Evolutionary conservation across 2,797 vertebrate species (phyloP).

Genomic region (Carcharodon carcharias): DNA sequence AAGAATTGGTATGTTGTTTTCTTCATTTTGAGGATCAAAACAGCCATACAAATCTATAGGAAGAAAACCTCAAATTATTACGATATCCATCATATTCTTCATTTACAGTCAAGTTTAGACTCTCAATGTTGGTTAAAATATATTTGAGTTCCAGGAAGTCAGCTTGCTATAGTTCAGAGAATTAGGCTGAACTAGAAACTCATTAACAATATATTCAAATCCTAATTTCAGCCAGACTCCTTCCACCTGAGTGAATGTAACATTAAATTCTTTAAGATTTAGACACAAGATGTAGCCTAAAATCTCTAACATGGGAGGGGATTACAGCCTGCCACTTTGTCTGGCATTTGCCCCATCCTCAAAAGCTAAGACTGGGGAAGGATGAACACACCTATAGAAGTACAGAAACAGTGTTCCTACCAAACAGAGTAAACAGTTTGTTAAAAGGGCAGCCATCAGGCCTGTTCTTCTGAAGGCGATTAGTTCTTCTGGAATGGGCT

Average conservation of each 20-base stretch:
- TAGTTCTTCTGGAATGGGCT: neutral
- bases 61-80: neutral
- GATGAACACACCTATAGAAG: too few species aligned
- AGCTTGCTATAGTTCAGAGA: neutral
- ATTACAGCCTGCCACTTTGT: neutral
- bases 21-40: neutral
- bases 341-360: neutral
- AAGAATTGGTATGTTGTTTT: neutral
- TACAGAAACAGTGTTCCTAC: too few species aligned
- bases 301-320: neutral
- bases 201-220: neutral
- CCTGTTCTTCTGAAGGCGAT: too few species aligned
- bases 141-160: neutral
- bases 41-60: neutral
- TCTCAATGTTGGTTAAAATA: neutral
- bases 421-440: too few species aligned
- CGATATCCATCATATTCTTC: neutral
- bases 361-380: too few species aligned
- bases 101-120: neutral
- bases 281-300: neutral
- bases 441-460: too few species aligned
- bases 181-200: neutral
- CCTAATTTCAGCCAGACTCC: neutral
- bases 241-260: neutral
- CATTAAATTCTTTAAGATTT: neutral